Base-by-base conservation (phyloP, 1,140 invertebrate genomes). In the Whitmania pigra region DNA sequence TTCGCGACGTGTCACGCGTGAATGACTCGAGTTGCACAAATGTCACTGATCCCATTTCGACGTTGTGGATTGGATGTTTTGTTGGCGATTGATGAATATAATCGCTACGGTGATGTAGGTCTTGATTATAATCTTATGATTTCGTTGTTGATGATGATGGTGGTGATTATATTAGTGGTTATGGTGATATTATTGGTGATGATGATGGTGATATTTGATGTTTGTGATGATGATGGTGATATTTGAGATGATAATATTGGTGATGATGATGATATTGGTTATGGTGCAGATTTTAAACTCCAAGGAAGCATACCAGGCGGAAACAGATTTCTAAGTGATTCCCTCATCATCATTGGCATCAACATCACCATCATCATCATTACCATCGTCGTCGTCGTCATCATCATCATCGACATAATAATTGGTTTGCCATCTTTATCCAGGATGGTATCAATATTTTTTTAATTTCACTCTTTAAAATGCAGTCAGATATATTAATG, bases 311-410 rank as follows among this genome's bases (percentile, higher is more conserved):
- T 17, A 63, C 11, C 9, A 63, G 11, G 22, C 29, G 57, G 57
- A 22, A 31, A 13, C 29, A 63, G 9, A 31, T 25, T 63, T 63
- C 22, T n/a, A 63, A 4, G 22, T 22, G 29, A 63, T n/a, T 63
- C 57, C 22, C 29, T 63, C 57, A 63, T 13, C 9, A 49, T 49
- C 43, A 49, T 13, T 49, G 43, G 43, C 43, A 49, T 49, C 15
- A 13, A 20, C 60, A 63, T 63, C 60, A 63, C 20, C 60, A 17
- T 63, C 60, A 63, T 63, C 60, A 63, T 63, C 60, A 20, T 63
- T 18, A 17, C 0, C 60, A 63, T 63, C 60, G 20, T 63, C 60
- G 20, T 63, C 60, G 20, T 63, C 60, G 20, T 63, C 60, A 63
- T 63, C 60, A 63, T 63, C 60, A 63, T 63, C 60, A 63, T 63